Conservation (phyloP, 2,888 invertebrate species). For the Agrotis clavis region DNA sequence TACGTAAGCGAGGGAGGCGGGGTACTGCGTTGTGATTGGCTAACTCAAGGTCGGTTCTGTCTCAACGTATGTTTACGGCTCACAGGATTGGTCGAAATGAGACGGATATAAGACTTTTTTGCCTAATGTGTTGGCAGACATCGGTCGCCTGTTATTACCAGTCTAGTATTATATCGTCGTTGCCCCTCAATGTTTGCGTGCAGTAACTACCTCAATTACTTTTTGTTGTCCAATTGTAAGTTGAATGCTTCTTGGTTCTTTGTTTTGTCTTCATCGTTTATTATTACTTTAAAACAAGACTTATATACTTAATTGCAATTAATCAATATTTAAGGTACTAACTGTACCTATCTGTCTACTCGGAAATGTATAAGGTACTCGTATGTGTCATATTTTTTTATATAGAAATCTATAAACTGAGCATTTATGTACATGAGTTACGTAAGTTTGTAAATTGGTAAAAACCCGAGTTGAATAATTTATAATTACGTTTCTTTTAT, state of each 20-base stretch:
- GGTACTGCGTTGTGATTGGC: too few relatives aligned
- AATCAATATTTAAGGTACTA: neutral
- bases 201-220: constrained; percentile 21
- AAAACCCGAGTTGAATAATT: constrained; percentile 31
- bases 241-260: constrained; percentile 2
- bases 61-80: too few relatives aligned
- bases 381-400: constrained; percentile 28
- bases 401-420: constrained; percentile 10
- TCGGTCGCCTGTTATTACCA: too few relatives aligned
- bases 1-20: too few relatives aligned
- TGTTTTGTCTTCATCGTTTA: constrained; percentile 11
- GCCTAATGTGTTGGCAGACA: too few relatives aligned
- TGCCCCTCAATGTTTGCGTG: constrained; percentile 9
- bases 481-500: neutral
- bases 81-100: too few relatives aligned
- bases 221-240: constrained; percentile 27
- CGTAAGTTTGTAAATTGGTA: constrained; percentile 7
- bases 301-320: neutral
- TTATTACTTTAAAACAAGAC: neutral
- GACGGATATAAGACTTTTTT: too few relatives aligned
- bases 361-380: neutral
- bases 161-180: too few relatives aligned
- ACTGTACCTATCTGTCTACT: neutral
- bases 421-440: neutral
- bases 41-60: too few relatives aligned